A percentile compares a stretch with the other conserved stretches of the same genome.
Evolutionary conservation across 2,797 vertebrate genomes (phyloP).

Genomic region (Diglossa cyanea): DNA sequence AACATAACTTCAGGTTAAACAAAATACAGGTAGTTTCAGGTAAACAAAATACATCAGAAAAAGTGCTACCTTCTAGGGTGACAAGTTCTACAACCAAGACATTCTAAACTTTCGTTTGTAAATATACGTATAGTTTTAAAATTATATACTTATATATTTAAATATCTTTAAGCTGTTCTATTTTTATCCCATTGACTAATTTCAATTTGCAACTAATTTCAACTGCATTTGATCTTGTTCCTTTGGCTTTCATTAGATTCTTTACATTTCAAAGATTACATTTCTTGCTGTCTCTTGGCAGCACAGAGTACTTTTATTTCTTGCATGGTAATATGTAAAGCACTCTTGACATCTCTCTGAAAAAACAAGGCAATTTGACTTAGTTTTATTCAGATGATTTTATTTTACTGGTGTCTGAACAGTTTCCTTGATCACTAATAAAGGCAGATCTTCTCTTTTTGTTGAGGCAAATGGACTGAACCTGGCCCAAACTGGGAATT

Average conservation of each 20-base stretch:
- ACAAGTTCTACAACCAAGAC: background rate
- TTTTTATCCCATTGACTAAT: background rate
- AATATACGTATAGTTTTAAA: background rate
- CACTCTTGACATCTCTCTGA: background rate
- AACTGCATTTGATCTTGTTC: background rate
- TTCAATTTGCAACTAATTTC: background rate
- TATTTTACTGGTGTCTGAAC: background rate
- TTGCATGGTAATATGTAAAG: background rate
- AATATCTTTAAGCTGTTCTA: background rate
- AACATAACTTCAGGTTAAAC: background rate
- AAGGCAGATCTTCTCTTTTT: background rate
- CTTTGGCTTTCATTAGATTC: background rate
- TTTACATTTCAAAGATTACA: background rate
- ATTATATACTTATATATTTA: background rate
- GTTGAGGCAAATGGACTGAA: background rate
- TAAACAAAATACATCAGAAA: background rate
- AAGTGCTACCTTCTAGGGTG: background rate
- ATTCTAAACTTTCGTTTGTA: background rate
- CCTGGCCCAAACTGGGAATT: background rate
- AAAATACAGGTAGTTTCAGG: background rate
- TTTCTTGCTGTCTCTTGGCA: background rate
- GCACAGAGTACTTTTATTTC: background rate
- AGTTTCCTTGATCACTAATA: background rate
- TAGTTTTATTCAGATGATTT: background rate
- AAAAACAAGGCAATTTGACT: background rate